phyloP scores from a whole-genome alignment of 2,797 vertebrate genomes.

The Selene dorsalis region DNA sequence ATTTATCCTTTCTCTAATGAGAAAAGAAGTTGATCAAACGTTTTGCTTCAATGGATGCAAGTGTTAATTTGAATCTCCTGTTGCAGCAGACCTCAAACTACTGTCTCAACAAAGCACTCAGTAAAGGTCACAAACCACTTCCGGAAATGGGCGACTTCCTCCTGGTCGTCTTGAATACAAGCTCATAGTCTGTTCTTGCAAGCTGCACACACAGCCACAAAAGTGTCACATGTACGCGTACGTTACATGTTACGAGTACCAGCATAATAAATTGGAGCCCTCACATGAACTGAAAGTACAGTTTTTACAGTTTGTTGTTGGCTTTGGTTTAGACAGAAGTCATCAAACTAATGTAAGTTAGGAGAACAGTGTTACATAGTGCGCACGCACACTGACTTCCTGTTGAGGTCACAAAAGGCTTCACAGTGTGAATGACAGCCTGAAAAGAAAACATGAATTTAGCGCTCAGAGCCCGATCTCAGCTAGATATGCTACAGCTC shows the following conservation, averaged over 20 bases:
- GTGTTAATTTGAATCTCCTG: conserved; percentile 11
- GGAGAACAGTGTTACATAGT: conserved; percentile 19
- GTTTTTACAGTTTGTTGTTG: neutral
- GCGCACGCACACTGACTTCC: conserved; percentile 30
- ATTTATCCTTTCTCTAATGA: neutral
- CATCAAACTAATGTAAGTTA: conserved; percentile 21
- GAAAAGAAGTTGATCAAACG: neutral
- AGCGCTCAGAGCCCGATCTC: neutral
- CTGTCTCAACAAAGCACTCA: conserved; percentile 65
- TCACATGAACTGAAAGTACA: neutral
- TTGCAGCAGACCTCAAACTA: conserved; percentile 52
- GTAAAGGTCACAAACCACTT: conserved; percentile 86
- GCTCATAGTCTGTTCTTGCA: conserved; percentile 50
- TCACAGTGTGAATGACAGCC: neutral
- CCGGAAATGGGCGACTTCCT: conserved; percentile 85
- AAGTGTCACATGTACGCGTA: conserved; percentile 14
- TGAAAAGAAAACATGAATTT: neutral
- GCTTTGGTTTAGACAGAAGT: neutral
- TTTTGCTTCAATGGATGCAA: neutral
- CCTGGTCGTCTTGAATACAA: conserved; percentile 64
- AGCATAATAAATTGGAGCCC: neutral
- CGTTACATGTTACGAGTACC: neutral
- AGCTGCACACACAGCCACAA: conserved; percentile 2
- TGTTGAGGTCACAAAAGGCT: conserved; percentile 36
- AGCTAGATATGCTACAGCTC: conserved; percentile 13